A percentile compares a stretch with the other conserved stretches of the same genome.
These are phyloP conservation scores for Propithecus deckenii DNA, from an alignment of 2,797 vertebrate species.

Conservation along the genomic window DNA sequence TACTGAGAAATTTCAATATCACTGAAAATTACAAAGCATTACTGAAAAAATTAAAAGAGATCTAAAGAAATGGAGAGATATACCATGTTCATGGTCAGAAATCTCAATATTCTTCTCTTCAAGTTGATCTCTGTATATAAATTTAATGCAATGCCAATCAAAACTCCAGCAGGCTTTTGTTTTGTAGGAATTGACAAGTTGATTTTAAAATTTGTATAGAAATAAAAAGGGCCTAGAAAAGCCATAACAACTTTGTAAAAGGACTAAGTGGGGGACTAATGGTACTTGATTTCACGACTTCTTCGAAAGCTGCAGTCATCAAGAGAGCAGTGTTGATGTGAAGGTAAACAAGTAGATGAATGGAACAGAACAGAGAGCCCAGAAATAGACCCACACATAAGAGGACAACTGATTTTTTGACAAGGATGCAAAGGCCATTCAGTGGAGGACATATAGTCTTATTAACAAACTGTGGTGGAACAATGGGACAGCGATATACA, in stretches of 20 bases:
- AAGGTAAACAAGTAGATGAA: not conserved
- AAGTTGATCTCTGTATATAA: not conserved
- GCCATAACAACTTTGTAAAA: not conserved
- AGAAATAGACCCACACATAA: not conserved
- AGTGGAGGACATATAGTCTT: not conserved
- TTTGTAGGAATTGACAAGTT: not conserved
- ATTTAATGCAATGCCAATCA: not conserved
- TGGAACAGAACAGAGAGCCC: not conserved
- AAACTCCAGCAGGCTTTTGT: not conserved
- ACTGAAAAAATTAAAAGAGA: not conserved
- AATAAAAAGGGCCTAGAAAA: not conserved
- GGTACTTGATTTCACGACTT: not conserved
- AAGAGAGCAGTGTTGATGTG: not conserved
- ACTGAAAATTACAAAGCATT: not conserved
- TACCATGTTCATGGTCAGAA: not conserved
- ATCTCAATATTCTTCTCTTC: not conserved
- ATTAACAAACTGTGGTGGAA: not conserved
- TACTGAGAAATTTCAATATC: not conserved
- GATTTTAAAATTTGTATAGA: not conserved
- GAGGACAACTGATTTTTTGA: not conserved
- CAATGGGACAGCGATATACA: not conserved
- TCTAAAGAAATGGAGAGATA: not conserved
- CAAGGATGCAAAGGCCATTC: not conserved
- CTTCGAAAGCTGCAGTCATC: not conserved
- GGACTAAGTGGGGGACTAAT: not conserved